A percentile compares a stretch with the other conserved stretches of the same genome.
Evolutionary conservation across 2,113 vertebrate species (phyloP).

Genomic region (Archilochus colubris): DNA sequence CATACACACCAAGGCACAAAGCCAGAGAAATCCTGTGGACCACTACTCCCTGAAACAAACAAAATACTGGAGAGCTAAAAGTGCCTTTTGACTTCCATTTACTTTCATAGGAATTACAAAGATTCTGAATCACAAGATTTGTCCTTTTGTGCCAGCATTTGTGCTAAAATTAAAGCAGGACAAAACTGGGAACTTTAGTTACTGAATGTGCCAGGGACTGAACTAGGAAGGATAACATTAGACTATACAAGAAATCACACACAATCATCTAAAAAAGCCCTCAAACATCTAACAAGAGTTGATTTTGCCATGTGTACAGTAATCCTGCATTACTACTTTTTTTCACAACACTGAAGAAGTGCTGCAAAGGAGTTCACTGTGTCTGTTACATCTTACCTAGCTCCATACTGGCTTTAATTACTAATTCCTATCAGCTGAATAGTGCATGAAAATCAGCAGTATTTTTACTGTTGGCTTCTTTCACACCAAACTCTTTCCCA

Average conservation of each 20-base stretch:
- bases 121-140: not conserved
- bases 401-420: not conserved
- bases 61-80: not conserved
- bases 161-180: not conserved
- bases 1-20: not conserved
- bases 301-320: not conserved
- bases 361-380: not conserved
- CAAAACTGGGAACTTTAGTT: not conserved
- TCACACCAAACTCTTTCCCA: not conserved
- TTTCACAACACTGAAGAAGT: not conserved
- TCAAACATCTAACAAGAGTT: not conserved
- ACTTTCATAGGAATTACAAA: not conserved
- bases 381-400: not conserved
- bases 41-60: not conserved
- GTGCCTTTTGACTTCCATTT: not conserved
- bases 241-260: not conserved
- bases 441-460: not conserved
- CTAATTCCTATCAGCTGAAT: not conserved
- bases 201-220: not conserved
- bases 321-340: not conserved
- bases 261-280: not conserved
- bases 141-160: not conserved
- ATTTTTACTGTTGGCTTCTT: not conserved
- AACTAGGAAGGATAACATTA: not conserved
- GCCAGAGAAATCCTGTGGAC: fast-evolving